Base-by-base conservation (phyloP, 2,113 vertebrate species). In the Rhinoderma darwinii region DNA sequence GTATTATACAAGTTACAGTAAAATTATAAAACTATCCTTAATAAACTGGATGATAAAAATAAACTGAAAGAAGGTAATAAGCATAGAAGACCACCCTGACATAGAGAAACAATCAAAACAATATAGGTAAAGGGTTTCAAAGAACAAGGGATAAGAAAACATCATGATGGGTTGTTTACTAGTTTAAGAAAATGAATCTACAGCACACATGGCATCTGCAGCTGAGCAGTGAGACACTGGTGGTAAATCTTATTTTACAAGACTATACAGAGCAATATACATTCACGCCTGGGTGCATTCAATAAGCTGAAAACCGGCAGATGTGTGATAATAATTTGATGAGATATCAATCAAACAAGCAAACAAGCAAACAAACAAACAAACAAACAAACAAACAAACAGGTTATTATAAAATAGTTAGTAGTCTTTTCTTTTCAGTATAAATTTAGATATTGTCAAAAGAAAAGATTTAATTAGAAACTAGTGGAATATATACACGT, bases 261-360 rank as follows among this genome's bases (percentile, higher is more conserved):
- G 75, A 50, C 44, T 54, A 78, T 78, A 78, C 50, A 51, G 27
- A 51, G 44, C 50, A 54, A 50, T 78, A 78, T 50, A 78, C 27
- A 51, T 78, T 50, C 43, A 77, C 43, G 47, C 75, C 54, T 14
- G 44, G 75, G 75, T 54, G 44, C 75, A 78, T 78, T 78, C 54
- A 35, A 50, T 35, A 78, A 78, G 75, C 75, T 78, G 44, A 15
- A 78, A 50, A 78, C 75, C 54, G 47, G 44, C 75, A 78, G 75
- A 78, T 50, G 44, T 77, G 27, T 77, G 41, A 77, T 77, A 77
- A 78, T 78, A 54, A 78, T 78, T 78, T 51, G 44, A 35, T 78
- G 47, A 78, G 75, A 78, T 78, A 78, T 78, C 75, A 78, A 78
- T 78, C 75, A 78, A 78, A 54, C 74, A 77, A n/a, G n/a, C n/a